Evolutionary conservation across 1,140 invertebrate genomes (phyloP).

Genomic region (Prorops nasuta): DNA sequence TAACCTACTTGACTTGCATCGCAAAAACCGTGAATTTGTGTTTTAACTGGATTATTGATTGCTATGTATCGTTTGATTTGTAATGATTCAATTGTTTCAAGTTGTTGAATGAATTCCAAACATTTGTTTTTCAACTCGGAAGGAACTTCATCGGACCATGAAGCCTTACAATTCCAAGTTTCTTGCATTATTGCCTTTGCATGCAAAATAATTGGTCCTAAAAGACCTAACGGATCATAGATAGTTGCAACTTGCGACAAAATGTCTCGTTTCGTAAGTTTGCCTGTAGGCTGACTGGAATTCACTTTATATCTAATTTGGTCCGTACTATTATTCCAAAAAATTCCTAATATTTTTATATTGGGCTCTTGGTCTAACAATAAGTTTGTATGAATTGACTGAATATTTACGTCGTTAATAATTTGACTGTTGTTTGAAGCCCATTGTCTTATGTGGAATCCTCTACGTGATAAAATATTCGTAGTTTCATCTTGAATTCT

Average conservation of each 20-base stretch:
- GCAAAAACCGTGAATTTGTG: constrained; percentile 14
- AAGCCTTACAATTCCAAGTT: constrained; percentile 9
- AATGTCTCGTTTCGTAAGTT: constrained; percentile 12
- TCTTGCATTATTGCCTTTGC: constrained; percentile 27
- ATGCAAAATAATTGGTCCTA: constrained; percentile 22
- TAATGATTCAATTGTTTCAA: constrained; percentile 3
- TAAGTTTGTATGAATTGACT: neutral
- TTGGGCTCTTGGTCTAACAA: neutral
- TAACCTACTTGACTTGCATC: constrained; percentile 13
- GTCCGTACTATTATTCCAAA: constrained; percentile 1
- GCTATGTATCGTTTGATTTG: neutral
- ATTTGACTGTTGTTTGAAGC: constrained; percentile 22
- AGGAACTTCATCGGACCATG: constrained; percentile 24
- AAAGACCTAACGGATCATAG: constrained; percentile 14
- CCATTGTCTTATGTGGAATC: constrained; percentile 31
- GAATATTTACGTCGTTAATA: constrained; percentile 11
- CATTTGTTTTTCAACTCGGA: constrained; percentile 23
- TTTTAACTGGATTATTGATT: neutral
- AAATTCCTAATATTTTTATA: constrained; percentile 3
- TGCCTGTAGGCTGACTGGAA: neutral
- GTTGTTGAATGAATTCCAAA: constrained; percentile 18
- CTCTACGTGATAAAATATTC: constrained; percentile 15
- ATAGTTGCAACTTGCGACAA: constrained; percentile 8
- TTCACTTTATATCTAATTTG: neutral
- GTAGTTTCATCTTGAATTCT: constrained; percentile 13